A percentile compares a stretch with the other conserved stretches of the same genome.
Conservation (phyloP, 2,888 invertebrate genomes). For the Flexamia atlantica region DNA sequence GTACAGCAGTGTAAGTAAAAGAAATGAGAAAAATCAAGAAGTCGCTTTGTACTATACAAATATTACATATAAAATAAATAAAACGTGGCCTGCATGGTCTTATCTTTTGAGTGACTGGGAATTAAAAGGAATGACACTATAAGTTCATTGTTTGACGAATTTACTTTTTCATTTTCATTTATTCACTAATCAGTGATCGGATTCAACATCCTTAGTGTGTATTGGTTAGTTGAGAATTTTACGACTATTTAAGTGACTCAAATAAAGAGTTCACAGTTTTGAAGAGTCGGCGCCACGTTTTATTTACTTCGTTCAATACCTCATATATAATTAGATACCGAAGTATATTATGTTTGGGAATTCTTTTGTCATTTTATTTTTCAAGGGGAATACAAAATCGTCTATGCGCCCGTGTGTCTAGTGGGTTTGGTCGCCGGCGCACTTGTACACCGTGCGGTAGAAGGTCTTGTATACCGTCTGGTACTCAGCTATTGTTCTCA, state of each 20-base stretch:
- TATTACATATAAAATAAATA: background rate
- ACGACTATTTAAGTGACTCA: no score
- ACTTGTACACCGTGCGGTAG: conserved; percentile 72
- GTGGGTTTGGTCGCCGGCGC: conserved; percentile 66
- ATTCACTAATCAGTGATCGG: no score
- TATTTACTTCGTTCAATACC: background rate
- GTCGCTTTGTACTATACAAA: background rate
- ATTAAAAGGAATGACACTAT: no score
- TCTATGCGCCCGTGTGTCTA: background rate
- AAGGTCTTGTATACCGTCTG: conserved; percentile 72
- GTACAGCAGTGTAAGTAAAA: background rate
- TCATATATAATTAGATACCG: background rate
- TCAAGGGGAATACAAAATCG: background rate
- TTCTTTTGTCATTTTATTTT: background rate
- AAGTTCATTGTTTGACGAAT: no score
- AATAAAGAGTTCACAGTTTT: no score
- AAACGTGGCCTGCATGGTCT: background rate
- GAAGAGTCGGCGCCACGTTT: no score
- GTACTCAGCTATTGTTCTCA: conserved; percentile 71
- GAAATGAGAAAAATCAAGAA: background rate
- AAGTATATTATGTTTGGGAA: background rate
- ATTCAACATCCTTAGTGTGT: no score
- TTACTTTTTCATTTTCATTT: no score
- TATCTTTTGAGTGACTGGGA: background rate
- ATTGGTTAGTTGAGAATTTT: no score